Evolutionary conservation across 1,140 invertebrate species (phyloP).

Genomic region (Dermatophagoides farinae): DNA sequence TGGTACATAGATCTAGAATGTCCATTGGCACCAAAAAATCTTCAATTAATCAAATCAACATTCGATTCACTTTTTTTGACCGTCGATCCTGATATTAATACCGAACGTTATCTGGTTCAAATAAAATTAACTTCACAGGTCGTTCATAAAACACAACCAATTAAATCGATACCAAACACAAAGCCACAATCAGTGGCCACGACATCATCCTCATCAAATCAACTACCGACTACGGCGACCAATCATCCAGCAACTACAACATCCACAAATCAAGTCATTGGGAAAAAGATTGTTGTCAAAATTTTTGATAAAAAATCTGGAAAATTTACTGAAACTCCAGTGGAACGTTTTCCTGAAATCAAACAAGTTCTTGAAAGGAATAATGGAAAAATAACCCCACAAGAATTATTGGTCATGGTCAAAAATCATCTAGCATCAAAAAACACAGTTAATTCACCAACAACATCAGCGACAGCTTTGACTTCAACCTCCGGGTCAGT

Average conservation of each 20-base stretch:
- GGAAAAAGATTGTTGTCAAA: too few relatives aligned
- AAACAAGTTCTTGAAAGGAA: too few relatives aligned
- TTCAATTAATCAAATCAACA: slow-evolving; percentile 77
- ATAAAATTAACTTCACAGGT: slow-evolving; percentile 53
- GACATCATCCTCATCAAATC: too few relatives aligned
- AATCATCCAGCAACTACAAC: neutral
- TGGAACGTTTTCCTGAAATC: too few relatives aligned
- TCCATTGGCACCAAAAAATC: slow-evolving; percentile 61
- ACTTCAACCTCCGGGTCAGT: neutral
- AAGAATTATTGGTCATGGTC: too few relatives aligned
- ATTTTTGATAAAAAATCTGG: too few relatives aligned
- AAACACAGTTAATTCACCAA: neutral
- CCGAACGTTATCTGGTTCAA: slow-evolving; percentile 69
- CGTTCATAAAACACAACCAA: slow-evolving; percentile 29
- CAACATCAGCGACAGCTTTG: neutral
- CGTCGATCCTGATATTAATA: slow-evolving; percentile 71
- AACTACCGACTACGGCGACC: too few relatives aligned
- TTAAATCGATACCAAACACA: slow-evolving; percentile 16
- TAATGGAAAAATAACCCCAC: too few relatives aligned
- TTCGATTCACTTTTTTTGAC: slow-evolving; percentile 80
- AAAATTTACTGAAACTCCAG: too few relatives aligned
- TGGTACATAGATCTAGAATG: slow-evolving; percentile 94
- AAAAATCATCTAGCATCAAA: too few relatives aligned
- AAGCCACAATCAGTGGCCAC: slow-evolving; percentile 7
- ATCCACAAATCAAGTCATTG: neutral